Base-by-base conservation (phyloP, 2,888 invertebrate species). In the Lypha dubia region DNA sequence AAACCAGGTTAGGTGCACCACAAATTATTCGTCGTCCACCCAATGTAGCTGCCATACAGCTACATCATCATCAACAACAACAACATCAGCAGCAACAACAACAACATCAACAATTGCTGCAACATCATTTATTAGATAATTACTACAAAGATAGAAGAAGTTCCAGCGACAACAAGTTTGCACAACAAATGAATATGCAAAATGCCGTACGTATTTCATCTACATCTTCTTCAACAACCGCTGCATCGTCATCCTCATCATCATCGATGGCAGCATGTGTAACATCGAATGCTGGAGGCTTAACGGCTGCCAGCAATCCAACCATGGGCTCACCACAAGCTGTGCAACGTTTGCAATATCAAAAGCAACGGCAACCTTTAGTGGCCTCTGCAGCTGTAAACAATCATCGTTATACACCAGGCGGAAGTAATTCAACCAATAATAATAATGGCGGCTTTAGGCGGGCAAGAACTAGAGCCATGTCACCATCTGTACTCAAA, bases 281-380 rank as follows among this genome's bases (percentile, higher is more conserved):
- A 62, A 53, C 74, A 20, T 22, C 44, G 4, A 82, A 70, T 76
- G 70, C 81, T 20, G 75, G 81, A 28, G 74, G 74, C 68, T 56
- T 81, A 88, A 65, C 89, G 87, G 58, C 88, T 85, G 22, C 88
- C 62, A 76, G 60, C 62, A 60, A 22, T 63, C 73, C 70, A 63
- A 49, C 51, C 53, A 79, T 65, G 79, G 83, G 84, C 51, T 84
- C 86, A 70, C 84, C 86, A 28, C 84, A 84, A 79, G 70, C 87
- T 9, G 86, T 87, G 60, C 90, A 89, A 70, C 90, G 90, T 38
- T 80, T 90, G 76, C 91, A 91, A 87, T 91, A 91, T 86, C 91
- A 91, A 83, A 91, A 91, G 76, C 91, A 91, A 83, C 90, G 91
- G 9, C 91, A 91, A 49, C 90, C 90, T 22, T 46, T 91, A 84